A percentile compares a stretch with the other conserved stretches of the same genome.
Evolutionary conservation across 2,888 invertebrate species (phyloP).

Genomic region (Xestia c-nigrum): DNA sequence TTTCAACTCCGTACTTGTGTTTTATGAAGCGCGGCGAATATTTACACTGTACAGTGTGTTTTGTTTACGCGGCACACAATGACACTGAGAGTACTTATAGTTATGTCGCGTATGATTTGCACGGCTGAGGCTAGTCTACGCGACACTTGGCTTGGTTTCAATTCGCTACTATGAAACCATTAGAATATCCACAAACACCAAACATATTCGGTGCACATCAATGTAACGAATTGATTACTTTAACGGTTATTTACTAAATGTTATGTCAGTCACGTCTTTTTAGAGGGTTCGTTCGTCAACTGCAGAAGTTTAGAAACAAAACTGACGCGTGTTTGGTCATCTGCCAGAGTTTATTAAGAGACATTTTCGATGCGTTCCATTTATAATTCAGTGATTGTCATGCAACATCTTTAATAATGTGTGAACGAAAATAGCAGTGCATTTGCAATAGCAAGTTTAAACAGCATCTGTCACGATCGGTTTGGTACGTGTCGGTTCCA

Average conservation of each 20-base stretch:
- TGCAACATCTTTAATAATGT: constrained; percentile 62
- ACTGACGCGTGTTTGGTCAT: constrained; percentile 71
- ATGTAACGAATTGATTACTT: constrained; percentile 60
- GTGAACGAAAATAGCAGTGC: constrained; percentile 55
- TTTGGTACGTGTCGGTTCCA: constrained; percentile 5
- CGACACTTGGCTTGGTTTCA: constrained; percentile 84
- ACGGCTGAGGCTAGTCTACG: constrained; percentile 69
- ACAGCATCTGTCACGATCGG: constrained; percentile 24
- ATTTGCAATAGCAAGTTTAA: constrained; percentile 46
- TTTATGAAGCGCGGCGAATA: constrained; percentile 52
- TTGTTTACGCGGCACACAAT: constrained; percentile 75
- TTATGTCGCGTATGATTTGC: constrained; percentile 77
- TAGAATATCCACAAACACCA: constrained; percentile 71
- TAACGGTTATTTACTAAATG: constrained; percentile 54
- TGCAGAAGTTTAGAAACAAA: constrained; percentile 46
- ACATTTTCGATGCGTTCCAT: constrained; percentile 78
- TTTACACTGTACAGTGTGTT: constrained; percentile 55
- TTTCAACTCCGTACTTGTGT: constrained; percentile 79
- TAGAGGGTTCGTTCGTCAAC: constrained; percentile 20
- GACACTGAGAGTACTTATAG: constrained; percentile 74
- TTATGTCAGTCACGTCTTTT: constrained; percentile 11
- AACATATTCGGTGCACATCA: constrained; percentile 67
- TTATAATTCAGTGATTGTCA: constrained; percentile 71
- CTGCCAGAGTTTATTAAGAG: constrained; percentile 79
- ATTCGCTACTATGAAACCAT: constrained; percentile 73